Conservation (phyloP, 2,113 vertebrate genomes). For the Poeciliopsis turrubarensis region DNA sequence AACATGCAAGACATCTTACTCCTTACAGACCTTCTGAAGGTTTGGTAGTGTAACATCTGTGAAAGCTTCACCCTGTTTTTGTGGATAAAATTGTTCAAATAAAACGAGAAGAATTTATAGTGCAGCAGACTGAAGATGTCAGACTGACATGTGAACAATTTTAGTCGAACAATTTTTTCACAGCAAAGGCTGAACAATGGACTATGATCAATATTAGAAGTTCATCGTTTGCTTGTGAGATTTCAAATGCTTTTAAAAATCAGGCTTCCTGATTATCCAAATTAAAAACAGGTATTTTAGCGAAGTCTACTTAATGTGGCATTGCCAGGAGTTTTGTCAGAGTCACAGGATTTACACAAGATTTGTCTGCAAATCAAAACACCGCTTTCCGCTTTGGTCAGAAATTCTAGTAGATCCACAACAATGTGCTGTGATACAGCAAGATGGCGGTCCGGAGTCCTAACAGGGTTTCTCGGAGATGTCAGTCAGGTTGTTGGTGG, state of each 20-base stretch:
- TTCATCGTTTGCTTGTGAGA: neutral
- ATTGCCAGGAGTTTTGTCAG: neutral
- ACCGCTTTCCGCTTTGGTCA: conserved; percentile 23
- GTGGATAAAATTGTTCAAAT: neutral
- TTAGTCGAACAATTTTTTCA: neutral
- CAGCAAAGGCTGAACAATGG: neutral
- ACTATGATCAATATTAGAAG: neutral
- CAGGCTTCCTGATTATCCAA: neutral
- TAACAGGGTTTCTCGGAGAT: conserved; percentile 83
- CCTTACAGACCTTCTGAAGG: neutral
- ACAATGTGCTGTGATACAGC: conserved; percentile 7
- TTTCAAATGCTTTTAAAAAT: neutral
- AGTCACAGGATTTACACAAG: neutral
- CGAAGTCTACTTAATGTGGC: no score
- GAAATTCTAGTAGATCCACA: conserved; percentile 8
- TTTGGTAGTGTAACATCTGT: neutral
- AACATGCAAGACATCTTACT: neutral
- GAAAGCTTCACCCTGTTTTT: neutral
- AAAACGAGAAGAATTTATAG: neutral
- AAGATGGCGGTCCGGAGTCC: conserved; percentile 6
- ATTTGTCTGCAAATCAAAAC: conserved; percentile 11
- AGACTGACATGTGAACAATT: neutral
- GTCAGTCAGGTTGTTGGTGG: conserved; percentile 76
- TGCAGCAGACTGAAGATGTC: neutral
- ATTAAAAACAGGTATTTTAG: neutral